These are phyloP conservation scores for Tanytarsus gracilentus DNA, from an alignment of 2,888 invertebrate genomes.

Conservation along the genomic window DNA sequence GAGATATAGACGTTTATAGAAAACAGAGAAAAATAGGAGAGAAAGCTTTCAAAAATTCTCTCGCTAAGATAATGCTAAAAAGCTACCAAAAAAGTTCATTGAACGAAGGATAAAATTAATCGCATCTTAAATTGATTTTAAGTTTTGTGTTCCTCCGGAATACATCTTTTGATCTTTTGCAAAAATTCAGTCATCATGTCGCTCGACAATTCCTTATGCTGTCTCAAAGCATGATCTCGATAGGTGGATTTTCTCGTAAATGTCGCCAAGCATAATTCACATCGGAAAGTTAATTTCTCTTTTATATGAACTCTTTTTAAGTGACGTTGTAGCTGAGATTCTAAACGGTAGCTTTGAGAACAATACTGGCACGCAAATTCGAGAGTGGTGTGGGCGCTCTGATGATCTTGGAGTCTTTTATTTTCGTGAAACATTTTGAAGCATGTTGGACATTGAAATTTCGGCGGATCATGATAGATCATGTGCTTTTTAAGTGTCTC, in stretches of 20 bases:
- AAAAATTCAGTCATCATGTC: neutral
- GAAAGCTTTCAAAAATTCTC: too few relatives aligned
- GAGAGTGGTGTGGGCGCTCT: neutral
- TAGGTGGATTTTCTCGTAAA: conserved; percentile 1
- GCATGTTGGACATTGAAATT: neutral
- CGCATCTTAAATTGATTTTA: too few relatives aligned
- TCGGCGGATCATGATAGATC: neutral
- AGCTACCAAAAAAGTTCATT: neutral
- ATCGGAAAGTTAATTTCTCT: neutral
- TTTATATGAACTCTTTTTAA: conserved; percentile 7
- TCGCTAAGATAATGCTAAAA: too few relatives aligned
- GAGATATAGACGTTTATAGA: too few relatives aligned
- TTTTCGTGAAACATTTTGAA: neutral
- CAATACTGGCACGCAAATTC: neutral
- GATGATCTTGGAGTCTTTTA: neutral
- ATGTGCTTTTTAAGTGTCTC: neutral
- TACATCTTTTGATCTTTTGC: neutral
- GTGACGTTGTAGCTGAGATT: neutral
- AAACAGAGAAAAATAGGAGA: too few relatives aligned
- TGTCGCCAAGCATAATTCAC: neutral
- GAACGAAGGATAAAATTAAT: neutral
- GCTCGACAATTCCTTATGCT: neutral
- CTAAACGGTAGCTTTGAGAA: neutral
- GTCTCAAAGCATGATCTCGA: neutral
- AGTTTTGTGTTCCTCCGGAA: neutral